Percentiles rank a stretch among this genome's conserved stretches.
phyloP scores from a whole-genome alignment of 2,888 invertebrate species.

The Xylota sylvarum region DNA sequence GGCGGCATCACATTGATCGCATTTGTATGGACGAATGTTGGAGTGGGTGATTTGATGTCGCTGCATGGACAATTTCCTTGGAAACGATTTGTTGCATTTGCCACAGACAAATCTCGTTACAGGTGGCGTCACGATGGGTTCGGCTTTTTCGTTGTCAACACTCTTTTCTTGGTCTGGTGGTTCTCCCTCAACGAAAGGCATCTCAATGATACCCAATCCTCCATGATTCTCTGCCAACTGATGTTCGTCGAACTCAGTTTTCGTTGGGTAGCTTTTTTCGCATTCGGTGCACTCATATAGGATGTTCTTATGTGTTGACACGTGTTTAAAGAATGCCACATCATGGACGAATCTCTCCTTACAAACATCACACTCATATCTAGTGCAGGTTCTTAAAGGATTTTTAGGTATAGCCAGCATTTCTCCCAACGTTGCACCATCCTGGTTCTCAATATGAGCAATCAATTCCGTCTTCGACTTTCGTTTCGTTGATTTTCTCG shows the following conservation, averaged over 20 bases:
- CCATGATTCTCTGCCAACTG: constrained; percentile 86
- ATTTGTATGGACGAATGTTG: constrained; percentile 88
- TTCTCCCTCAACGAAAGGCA: constrained; percentile 9
- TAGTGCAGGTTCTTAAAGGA: constrained; percentile 12
- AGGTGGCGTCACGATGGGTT: not conserved
- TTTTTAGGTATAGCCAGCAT: constrained; percentile 32
- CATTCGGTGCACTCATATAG: constrained; percentile 87
- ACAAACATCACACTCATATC: constrained; percentile 85
- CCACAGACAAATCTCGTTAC: constrained; percentile 89
- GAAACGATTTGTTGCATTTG: constrained; percentile 91
- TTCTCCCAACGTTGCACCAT: constrained; percentile 80
- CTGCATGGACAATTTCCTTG: constrained; percentile 90
- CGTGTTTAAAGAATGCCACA: constrained; percentile 86
- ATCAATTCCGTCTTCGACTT: constrained; percentile 13
- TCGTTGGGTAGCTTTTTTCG: constrained; percentile 85
- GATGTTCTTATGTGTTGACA: constrained; percentile 87
- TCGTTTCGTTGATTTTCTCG: constrained; percentile 86
- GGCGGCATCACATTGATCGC: constrained; percentile 86
- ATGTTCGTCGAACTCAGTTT: constrained; percentile 86
- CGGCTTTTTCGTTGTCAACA: not conserved
- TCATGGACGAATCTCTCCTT: constrained; percentile 85
- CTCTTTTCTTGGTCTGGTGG: not conserved
- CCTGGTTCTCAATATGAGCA: constrained; percentile 79
- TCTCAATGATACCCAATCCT: constrained; percentile 85
- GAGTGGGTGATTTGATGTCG: constrained; percentile 93